Evolutionary conservation across 2,797 vertebrate genomes (phyloP).

Genomic region (Amniataba percoides): DNA sequence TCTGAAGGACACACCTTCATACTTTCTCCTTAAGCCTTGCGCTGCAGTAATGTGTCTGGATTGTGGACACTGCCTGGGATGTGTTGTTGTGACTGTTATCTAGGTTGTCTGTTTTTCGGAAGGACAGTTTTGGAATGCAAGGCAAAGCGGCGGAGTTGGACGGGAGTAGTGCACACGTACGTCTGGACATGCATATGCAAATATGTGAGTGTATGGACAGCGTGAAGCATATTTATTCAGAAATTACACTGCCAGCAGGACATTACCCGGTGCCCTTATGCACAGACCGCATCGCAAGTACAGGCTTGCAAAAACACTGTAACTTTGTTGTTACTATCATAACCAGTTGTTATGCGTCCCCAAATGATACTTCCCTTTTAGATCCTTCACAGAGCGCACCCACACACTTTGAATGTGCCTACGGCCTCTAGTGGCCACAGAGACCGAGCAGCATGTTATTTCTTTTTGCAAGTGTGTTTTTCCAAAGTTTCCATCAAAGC

Average conservation of each 20-base stretch:
- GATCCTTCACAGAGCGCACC: constrained; percentile 61
- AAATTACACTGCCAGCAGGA: constrained; percentile 52
- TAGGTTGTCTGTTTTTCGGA: constrained; percentile 51
- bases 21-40: constrained; percentile 63
- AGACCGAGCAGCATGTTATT: constrained; percentile 71
- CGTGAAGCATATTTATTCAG: constrained; percentile 60
- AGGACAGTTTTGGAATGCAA: constrained; percentile 54
- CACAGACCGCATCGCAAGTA: constrained; percentile 61
- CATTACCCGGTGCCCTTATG: constrained; percentile 56
- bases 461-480: constrained; percentile 75
- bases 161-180: neutral
- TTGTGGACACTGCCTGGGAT: constrained; percentile 48
- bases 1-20: constrained; percentile 77
- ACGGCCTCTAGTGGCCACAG: constrained; percentile 78
- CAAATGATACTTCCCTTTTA: constrained; percentile 72
- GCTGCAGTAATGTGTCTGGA: constrained; percentile 59
- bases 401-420: constrained; percentile 74
- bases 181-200: constrained; percentile 57
- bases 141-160: constrained; percentile 46
- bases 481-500: constrained; percentile 80
- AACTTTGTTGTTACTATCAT: constrained; percentile 75
- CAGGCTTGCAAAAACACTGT: constrained; percentile 72
- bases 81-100: constrained; percentile 55
- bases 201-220: constrained; percentile 41
- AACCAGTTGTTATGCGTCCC: constrained; percentile 75